A percentile compares a stretch with the other conserved stretches of the same genome.
These are phyloP conservation scores for Drosophila atroscutellata DNA, from an alignment of 2,888 invertebrate genomes.

Conservation along the genomic window DNA sequence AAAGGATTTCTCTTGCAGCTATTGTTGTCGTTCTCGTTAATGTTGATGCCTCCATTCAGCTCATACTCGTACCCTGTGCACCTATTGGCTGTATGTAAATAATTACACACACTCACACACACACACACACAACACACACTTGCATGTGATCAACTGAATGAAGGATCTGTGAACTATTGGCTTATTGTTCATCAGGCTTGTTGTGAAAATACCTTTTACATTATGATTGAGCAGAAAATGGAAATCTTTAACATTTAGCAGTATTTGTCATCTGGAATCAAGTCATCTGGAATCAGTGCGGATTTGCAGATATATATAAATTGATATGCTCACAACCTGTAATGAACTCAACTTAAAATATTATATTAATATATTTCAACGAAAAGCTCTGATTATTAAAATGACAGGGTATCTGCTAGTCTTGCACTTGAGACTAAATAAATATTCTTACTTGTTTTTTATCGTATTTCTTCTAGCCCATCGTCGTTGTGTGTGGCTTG, in stretches of 20 bases:
- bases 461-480: conserved; percentile 78
- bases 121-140: not conserved
- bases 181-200: not conserved
- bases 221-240: not conserved
- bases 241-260: not conserved
- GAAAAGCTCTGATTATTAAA: not conserved
- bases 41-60: conserved; percentile 13
- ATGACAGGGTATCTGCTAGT: conserved; percentile 27
- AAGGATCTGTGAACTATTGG: conserved; percentile 4
- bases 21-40: conserved; percentile 31
- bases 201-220: not conserved
- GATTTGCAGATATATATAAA: not conserved
- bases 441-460: conserved; percentile 48
- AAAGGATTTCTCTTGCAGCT: conserved; percentile 56
- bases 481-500: conserved; percentile 73
- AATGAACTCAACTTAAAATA: not conserved
- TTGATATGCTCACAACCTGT: not conserved
- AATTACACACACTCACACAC: not conserved
- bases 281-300: too few relatives aligned
- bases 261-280: not conserved
- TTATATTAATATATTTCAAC: not conserved
- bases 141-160: conserved; percentile 3
- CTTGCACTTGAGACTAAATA: not conserved
- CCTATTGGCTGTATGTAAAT: not conserved
- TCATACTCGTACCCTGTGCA: conserved; percentile 14